These are phyloP conservation scores for Nysson spinosus DNA, from an alignment of 2,888 invertebrate species.

Conservation along the genomic window DNA sequence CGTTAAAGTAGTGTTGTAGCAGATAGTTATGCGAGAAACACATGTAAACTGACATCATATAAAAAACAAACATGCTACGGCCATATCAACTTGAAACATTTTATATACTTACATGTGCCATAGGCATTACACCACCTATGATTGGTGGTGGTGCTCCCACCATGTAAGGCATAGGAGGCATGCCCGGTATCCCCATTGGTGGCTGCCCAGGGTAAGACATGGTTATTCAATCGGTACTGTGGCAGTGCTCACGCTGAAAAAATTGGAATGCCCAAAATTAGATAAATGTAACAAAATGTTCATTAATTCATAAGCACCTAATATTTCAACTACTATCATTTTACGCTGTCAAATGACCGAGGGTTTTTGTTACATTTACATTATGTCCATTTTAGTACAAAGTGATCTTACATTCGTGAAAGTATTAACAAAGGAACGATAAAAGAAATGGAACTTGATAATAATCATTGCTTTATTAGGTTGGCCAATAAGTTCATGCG, in stretches of 20 bases:
- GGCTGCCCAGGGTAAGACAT: slow-evolving; percentile 96
- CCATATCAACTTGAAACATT: slow-evolving; percentile 9
- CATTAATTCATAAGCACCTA: no score
- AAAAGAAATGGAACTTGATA: no score
- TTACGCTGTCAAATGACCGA: no score
- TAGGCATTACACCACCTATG: slow-evolving; percentile 85
- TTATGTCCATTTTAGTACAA: no score
- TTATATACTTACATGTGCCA: slow-evolving; percentile 84
- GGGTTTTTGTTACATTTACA: no score
- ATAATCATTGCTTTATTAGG: no score
- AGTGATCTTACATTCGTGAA: no score
- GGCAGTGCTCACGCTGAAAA: slow-evolving; percentile 38
- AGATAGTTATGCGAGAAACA: not conserved
- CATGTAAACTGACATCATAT: slow-evolving; percentile 10
- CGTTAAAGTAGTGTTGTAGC: slow-evolving; percentile 11
- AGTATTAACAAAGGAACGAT: no score
- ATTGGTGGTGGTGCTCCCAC: slow-evolving; percentile 82
- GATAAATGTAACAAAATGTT: no score
- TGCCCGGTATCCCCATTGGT: slow-evolving; percentile 85
- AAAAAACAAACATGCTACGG: slow-evolving; percentile 33
- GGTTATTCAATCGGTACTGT: slow-evolving; percentile 32
- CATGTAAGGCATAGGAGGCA: slow-evolving; percentile 84
- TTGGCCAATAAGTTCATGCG: no score
- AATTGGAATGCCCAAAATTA: no score
- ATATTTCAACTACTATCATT: no score